Evolutionary conservation across 2,797 vertebrate genomes (phyloP), one percentile per base, ranked within the genome.

Genomic region (Coilia nasus): DNA sequence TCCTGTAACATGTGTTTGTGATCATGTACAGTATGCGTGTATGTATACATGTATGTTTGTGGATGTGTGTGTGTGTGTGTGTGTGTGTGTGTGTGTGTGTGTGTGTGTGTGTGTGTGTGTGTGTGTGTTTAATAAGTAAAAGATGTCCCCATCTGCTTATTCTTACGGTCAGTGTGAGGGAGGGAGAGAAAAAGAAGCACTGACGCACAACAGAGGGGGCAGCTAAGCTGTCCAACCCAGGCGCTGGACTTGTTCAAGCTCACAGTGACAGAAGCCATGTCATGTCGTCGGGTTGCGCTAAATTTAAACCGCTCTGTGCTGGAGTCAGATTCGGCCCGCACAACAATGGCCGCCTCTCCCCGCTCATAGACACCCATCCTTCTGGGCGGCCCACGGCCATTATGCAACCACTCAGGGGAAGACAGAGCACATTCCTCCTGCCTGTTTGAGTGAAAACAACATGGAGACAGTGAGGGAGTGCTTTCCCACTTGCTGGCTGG

Each of bases 381-480:
- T 35, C 67, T 41, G 67, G 67, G 67, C 31, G 28, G 28, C 1
- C 28, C 28, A 35, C 67, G 5, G 67, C 28, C 67, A 75, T 75
- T 75, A 75, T 75, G 67, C 67, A 75, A 75, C 67, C 1, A 6
- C 17, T 14, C 31, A 75, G 31, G 67, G 67, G 67, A 75, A 75
- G 67, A 75, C 14, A 54, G 81, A 12, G 46, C 81, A 82, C 46
- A 82, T 82, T 82, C 81, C 81, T 82, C 46, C 54, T 82, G 81
- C 81, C 81, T 82, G 44, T 82, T 57, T 82, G 41, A 75, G 67
- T 75, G 67, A 75, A 19, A 75, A 75, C 67, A 75, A 75, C 67
- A 75, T 17, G 28, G 67, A 64, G 15, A 2, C 23, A 75, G 67
- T 17, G 60, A 64, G 60, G 3, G 7, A 41, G 67, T 23, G 31